Base-by-base conservation (phyloP, 2,113 vertebrate genomes). In the Neomonachus schauinslandi region DNA sequence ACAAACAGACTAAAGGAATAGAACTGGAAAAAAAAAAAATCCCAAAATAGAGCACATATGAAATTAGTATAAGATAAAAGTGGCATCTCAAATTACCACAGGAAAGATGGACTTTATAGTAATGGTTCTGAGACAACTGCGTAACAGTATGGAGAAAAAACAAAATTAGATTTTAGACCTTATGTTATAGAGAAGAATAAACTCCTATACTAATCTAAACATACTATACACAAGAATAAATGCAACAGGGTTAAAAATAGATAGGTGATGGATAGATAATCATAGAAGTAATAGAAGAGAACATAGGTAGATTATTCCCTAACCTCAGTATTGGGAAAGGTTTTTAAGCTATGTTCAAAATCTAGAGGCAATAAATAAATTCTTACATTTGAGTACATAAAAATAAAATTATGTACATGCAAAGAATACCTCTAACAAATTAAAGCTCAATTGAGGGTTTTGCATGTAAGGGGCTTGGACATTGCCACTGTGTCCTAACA, bases 21-120 rank as follows among this genome's bases (percentile, higher is more conserved):
- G 51, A 77, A 89, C 11, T 28, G 31, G 11, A 4, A 8, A 14
- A 39, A 2, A 10, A 28, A n/a, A 53, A 93, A 76, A 71, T 42
- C 59, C 39, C 26, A 22, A 93, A 69, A 59, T 42, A 53, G 86
- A 77, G 16, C 33, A 42, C 26, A 69, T 77, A 84, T 69, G 42
- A 77, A 94, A 96, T 67, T 67, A 88, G 55, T 65, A 9, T 77
- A 82, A 89, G 33, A 22, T 89, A 46, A 79, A 96, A 94, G 24
- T 61, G 16, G 12, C 33, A 61, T 94, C 16, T 94, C 86, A 96
- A 61, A 42, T 69, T 57, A 90, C 12, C 39, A 15, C 36, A 79
- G 15, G 71, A 39, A 90, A 83, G 19, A 67, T 59, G 13, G 77
- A 74, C 19, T 76, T 86, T 14, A 49, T 49, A 89, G 13, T 76